These are phyloP conservation scores for Otus scops DNA, from an alignment of 2,797 vertebrate species.

Conservation along the genomic window DNA sequence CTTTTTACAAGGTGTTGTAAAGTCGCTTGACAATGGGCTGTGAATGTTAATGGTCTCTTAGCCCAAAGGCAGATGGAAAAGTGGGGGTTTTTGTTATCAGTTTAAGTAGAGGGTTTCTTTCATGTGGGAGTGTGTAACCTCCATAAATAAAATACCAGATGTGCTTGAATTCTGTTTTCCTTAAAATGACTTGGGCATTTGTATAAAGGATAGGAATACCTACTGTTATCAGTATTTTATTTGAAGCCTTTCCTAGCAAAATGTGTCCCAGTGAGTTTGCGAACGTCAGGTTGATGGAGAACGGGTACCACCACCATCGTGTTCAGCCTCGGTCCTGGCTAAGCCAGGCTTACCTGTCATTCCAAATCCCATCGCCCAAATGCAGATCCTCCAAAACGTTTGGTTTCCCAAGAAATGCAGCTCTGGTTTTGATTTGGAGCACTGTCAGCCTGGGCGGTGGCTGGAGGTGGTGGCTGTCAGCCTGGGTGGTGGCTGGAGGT, in stretches of 20 bases:
- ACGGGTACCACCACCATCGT: rapidly evolving
- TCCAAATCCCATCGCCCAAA: neutral
- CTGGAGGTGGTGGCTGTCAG: too few species aligned
- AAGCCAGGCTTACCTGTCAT: neutral
- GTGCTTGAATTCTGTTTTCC: neutral
- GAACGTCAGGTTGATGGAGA: neutral
- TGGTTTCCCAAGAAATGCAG: neutral
- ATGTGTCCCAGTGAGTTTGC: neutral
- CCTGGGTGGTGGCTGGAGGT: too few species aligned
- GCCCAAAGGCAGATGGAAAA: conserved; percentile 7
- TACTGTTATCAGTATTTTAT: neutral
- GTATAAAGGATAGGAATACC: neutral
- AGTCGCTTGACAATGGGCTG: conserved; percentile 1
- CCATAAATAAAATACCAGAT: conserved; percentile 47
- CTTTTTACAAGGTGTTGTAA: neutral
- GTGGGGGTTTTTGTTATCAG: neutral
- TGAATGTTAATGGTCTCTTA: neutral
- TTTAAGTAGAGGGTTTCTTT: neutral
- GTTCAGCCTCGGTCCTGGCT: neutral
- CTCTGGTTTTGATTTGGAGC: neutral
- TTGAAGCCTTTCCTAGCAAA: neutral
- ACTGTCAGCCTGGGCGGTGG: too few species aligned
- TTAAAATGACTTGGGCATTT: neutral
- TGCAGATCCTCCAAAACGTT: neutral
- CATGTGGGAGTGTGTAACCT: neutral